These are phyloP conservation scores for Prinia subflava DNA, from an alignment of 2,113 vertebrate species.

Conservation along the genomic window DNA sequence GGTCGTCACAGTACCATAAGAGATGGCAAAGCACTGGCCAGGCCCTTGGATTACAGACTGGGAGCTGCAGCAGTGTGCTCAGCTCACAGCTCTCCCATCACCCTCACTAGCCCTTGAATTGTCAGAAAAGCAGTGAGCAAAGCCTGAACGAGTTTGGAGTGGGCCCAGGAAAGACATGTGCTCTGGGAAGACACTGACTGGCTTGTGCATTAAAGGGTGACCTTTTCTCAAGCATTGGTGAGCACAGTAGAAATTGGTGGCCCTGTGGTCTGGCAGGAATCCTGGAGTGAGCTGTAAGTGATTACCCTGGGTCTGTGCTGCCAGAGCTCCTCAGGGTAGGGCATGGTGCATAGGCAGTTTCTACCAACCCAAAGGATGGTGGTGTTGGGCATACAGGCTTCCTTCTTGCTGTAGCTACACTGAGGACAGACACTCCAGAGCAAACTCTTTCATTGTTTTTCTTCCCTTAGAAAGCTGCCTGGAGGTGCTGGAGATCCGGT, in stretches of 20 bases:
- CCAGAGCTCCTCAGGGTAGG: neutral
- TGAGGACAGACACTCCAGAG: neutral
- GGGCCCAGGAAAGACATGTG: neutral
- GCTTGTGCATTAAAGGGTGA: neutral
- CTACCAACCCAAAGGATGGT: neutral
- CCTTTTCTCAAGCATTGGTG: neutral
- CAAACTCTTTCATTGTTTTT: neutral
- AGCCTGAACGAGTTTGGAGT: rapidly evolving
- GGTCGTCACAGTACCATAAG: neutral
- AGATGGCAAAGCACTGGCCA: neutral
- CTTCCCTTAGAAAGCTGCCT: constrained; percentile 72
- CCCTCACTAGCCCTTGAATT: neutral
- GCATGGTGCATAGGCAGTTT: rapidly evolving
- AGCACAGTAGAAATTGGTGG: neutral
- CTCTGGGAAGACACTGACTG: neutral
- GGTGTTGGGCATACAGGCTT: too few relatives aligned
- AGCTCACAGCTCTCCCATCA: neutral
- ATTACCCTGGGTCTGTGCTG: neutral
- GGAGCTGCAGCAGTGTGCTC: neutral
- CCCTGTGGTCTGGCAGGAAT: neutral
- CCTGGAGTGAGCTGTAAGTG: neutral
- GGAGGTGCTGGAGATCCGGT: constrained; percentile 79
- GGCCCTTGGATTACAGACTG: neutral
- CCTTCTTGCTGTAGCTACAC: neutral
- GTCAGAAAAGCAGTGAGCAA: neutral